Evolutionary conservation across 2,888 invertebrate genomes (phyloP).

Genomic region (Meiosimyza decipiens): DNA sequence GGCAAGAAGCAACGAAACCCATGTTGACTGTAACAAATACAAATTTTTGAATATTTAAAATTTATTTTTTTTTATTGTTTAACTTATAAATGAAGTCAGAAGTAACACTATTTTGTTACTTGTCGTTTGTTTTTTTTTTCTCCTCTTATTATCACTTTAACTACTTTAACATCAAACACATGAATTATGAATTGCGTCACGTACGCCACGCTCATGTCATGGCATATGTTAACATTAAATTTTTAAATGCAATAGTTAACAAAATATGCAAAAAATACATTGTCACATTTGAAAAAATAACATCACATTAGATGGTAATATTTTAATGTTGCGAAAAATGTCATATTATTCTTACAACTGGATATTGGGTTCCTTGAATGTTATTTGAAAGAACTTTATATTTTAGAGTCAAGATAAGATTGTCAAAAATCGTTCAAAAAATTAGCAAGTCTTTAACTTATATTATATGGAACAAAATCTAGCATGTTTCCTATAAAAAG

Average conservation of each 20-base stretch:
- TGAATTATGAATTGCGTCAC: conserved; percentile 25
- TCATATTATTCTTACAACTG: neutral
- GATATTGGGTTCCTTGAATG: too few relatives aligned
- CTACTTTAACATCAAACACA: too few relatives aligned
- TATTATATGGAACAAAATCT: too few relatives aligned
- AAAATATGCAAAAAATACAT: conserved; percentile 1
- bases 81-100: conserved; percentile 1
- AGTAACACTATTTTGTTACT: conserved; percentile 20
- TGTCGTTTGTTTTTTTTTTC: neutral
- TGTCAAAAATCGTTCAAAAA: too few relatives aligned
- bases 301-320: conserved; percentile 1
- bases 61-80: conserved; percentile 11
- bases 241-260: conserved; percentile 7
- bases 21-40: neutral
- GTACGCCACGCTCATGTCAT: conserved; percentile 31
- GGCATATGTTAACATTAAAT: conserved; percentile 30
- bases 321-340: neutral
- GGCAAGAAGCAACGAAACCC: neutral
- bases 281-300: neutral
- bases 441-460: too few relatives aligned
- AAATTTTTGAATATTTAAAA: neutral
- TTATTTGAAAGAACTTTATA: too few relatives aligned
- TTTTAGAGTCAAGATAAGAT: too few relatives aligned
- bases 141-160: too few relatives aligned
- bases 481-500: too few relatives aligned